Conservation (phyloP, 2,888 invertebrate species). For the Rotaria macrura region DNA sequence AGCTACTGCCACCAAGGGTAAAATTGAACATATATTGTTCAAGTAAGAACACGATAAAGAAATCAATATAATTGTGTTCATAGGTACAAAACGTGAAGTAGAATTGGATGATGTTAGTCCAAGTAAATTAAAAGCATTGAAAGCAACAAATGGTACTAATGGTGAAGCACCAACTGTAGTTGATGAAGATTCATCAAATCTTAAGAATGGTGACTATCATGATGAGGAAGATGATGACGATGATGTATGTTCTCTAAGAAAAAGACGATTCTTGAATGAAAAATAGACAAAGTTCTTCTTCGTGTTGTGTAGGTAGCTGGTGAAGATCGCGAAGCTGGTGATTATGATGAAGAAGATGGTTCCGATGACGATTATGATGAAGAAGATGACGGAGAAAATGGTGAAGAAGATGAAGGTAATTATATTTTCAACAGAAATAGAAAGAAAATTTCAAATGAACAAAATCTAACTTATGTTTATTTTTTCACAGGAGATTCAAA, state of each 20-base stretch:
- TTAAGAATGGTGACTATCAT: not conserved
- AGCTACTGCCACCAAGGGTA: slow-evolving; percentile 17
- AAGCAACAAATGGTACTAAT: slow-evolving; percentile 11
- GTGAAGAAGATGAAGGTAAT: not conserved
- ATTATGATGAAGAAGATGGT: slow-evolving; percentile 1
- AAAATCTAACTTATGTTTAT: not conserved
- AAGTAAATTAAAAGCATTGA: slow-evolving; percentile 8
- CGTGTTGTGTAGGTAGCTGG: not conserved
- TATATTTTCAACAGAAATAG: not conserved
- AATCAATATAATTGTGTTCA: not conserved
- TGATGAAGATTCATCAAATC: not conserved
- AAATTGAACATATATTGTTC: not conserved
- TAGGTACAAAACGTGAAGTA: slow-evolving; percentile 16
- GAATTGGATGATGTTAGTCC: slow-evolving; percentile 12
- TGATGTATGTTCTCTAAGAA: not conserved
- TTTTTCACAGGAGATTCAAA: not conserved
- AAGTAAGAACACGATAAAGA: too few species aligned
- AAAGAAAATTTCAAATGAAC: not conserved
- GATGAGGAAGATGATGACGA: not conserved
- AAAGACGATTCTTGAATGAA: not conserved
- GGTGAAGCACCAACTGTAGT: not conserved
- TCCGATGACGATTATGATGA: not conserved
- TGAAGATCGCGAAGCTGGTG: not conserved
- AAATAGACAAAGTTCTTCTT: not conserved
- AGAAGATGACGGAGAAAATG: not conserved